Evolutionary conservation across 30 jellyfish, hydroid and myxozoan genomes (phyloP), one percentile per base, ranked within the genome.

Genomic region (Morbakka virulenta): DNA sequence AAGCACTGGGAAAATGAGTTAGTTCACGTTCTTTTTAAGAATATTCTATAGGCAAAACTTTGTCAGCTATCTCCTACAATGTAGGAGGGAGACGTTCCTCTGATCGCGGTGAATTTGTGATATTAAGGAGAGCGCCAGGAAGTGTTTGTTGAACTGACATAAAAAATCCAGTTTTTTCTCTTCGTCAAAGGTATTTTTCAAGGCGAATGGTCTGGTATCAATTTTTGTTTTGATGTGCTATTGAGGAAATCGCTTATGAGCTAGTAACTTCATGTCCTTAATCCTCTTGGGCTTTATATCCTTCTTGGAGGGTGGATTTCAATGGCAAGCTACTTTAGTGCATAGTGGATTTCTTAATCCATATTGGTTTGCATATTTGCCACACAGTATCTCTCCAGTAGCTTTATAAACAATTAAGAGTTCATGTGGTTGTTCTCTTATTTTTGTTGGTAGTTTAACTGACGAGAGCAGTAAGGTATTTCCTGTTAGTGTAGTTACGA

Each of bases 381-480:
- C 67, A 47, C 75, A 47, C n/a, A 47, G 49, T 29, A 72, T 47
- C 24, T 72, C 75, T 29, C 75, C 71, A 2, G 50, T 47, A 74
- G 78, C 66, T 31, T 36, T 79, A 24, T 69, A 36, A 50, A 66
- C 66, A 65, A 79, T 30, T 84, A 64, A 79, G 67, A 67, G 64
- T 66, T 79, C 31, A 50, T 67, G 86, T 49, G 69, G 76, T 26
- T 66, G 66, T 66, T 49, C 86, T 33, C 75, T 79, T 50, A 79
- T 35, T 36, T 28, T 32, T 77, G 74, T 28, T 53, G 88, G 65
- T 32, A 81, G 88, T 20, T 64, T 79, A 9, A 66, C 83, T 41
- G 36, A 20, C 6, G 86, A 67, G 2, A 66, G 28, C 64, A 74
- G 48, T 26, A 74, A 48, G 86, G 57, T 28, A 32, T 28, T 74